Base-by-base conservation (phyloP, 2,797 vertebrate genomes). In the Lagodon rhomboides region DNA sequence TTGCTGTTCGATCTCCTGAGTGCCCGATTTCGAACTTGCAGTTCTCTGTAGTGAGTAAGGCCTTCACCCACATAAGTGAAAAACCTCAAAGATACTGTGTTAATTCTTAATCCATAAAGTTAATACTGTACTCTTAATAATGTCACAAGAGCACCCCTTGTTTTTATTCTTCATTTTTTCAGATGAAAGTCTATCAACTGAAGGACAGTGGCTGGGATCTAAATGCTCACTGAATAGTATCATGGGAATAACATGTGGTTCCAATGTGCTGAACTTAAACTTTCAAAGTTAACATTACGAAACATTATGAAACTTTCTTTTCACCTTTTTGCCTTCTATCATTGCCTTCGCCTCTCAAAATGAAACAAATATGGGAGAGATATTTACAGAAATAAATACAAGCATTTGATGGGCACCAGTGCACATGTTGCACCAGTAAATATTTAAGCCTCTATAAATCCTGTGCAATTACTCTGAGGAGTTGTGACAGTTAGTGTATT, bases 171-270 rank as follows among this genome's bases (percentile, higher is more conserved):
- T 41, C 18, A 30, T 55, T 63, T 18, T 50, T 68, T 63, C 34
- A 71, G 16, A 79, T 53, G 27, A 43, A 54, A 53, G 60, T 65
- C 64, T 50, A 13, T 58, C 50, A 60, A 50, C 41, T 46, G 18
- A 68, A 68, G 47, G 49, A 4, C 7, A 61, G 54, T 30, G 68
- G 73, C 54, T 44, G 27, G 62, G 25, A 65, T 78, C 38, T 56
- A 18, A 61, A 58, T 58, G 54, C 44, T 69, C 23, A 66, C 22
- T 76, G 55, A 84, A 74, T 44, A 46, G 60, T 41, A 49, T 69
- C 69, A 79, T 62, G 30, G 17, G 16, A 81, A 81, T 79, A 61
- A 60, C 34, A 50, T 64, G 44, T 34, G 4, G 55, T 63, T 70
- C 44, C 60, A 34, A 30, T 53, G 43, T 4, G 25, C n/a, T 51